Conservation (phyloP, 2,797 vertebrate genomes). For the Furcifer pardalis region DNA sequence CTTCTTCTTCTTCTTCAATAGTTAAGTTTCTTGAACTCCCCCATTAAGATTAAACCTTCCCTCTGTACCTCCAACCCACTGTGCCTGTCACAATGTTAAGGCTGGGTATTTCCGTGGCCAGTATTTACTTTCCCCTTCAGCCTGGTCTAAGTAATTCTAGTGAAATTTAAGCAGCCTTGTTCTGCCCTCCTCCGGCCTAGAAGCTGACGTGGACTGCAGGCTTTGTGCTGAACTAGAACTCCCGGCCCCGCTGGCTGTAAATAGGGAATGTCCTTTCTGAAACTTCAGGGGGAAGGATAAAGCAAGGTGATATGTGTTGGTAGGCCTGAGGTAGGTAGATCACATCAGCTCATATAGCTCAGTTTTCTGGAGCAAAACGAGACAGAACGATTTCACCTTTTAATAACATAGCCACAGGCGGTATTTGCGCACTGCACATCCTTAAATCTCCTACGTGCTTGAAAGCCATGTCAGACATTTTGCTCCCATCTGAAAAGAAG, state of each 20-base stretch:
- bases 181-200: not conserved
- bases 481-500: not conserved
- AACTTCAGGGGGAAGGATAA: not conserved
- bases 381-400: too few species aligned
- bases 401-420: not conserved
- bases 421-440: not conserved
- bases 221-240: too few species aligned
- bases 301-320: not conserved
- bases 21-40: not conserved
- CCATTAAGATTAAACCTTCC: not conserved
- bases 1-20: not conserved
- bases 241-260: not conserved
- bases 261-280: not conserved
- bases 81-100: not conserved
- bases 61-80: not conserved
- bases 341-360: not conserved
- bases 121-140: not conserved
- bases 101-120: too few species aligned
- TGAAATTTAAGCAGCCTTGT: not conserved
- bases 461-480: not conserved
- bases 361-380: not conserved
- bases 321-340: conserved; percentile 2
- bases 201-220: not conserved
- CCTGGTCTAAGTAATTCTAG: not conserved
- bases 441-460: not conserved